Conservation (phyloP, 2,888 invertebrate genomes). For the Omphaloscelis lunosa region DNA sequence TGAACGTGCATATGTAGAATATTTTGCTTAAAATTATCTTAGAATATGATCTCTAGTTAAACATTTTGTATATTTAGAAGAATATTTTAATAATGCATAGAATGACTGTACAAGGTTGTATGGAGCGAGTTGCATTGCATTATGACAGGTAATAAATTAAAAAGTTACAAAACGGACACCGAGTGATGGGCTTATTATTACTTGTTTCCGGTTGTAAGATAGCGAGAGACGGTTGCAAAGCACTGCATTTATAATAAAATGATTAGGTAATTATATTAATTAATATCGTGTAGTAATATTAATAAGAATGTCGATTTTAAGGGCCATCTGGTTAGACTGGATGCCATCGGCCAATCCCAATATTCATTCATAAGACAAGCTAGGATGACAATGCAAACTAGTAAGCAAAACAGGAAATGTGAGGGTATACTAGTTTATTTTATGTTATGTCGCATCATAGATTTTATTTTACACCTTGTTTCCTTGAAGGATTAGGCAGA, state of each 20-base stretch:
- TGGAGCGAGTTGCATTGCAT: conserved; percentile 42
- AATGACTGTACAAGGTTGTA: conserved; percentile 46
- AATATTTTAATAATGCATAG: conserved; percentile 52
- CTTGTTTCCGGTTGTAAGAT: conserved; percentile 53
- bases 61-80: conserved; percentile 39
- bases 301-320: conserved; percentile 1
- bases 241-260: conserved; percentile 25
- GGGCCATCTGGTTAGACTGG: not conserved
- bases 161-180: conserved; percentile 60
- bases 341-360: not conserved
- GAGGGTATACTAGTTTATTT: not conserved
- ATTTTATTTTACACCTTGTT: no score
- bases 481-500: no score
- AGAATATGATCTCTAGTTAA: conserved; percentile 12
- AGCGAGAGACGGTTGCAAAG: conserved; percentile 25
- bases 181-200: conserved; percentile 57
- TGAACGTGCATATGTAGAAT: conserved; percentile 6
- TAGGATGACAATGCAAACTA: not conserved
- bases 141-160: conserved; percentile 65
- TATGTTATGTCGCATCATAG: no score
- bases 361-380: not conserved
- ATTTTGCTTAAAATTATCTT: conserved; percentile 30
- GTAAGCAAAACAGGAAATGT: not conserved
- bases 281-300: conserved; percentile 12
- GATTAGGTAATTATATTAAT: conserved; percentile 29